Evolutionary conservation across 1,140 invertebrate genomes (phyloP).

Genomic region (Orius insidiosus): DNA sequence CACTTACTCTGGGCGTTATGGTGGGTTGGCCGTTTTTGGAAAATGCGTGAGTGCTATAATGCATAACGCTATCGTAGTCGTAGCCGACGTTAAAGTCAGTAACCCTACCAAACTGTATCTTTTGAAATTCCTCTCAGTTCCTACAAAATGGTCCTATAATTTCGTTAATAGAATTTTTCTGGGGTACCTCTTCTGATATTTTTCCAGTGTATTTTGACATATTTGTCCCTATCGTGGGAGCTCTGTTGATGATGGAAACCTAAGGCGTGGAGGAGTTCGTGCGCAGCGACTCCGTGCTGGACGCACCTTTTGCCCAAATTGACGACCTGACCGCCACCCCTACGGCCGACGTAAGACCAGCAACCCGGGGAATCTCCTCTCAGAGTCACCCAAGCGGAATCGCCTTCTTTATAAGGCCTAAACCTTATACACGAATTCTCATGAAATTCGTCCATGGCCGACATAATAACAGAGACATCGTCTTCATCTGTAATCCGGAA

Average conservation of each 20-base stretch:
- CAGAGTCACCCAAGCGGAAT: constrained; percentile 33
- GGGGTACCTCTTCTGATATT: constrained; percentile 33
- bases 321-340: constrained; percentile 36
- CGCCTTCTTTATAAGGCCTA: constrained; percentile 33
- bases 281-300: constrained; percentile 37
- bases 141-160: constrained; percentile 25
- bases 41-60: constrained; percentile 61
- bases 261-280: constrained; percentile 45
- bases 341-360: constrained; percentile 35
- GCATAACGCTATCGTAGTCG: constrained; percentile 69
- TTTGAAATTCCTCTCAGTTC: constrained; percentile 46
- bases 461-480: constrained; percentile 28
- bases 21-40: constrained; percentile 52
- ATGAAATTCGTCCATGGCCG: constrained; percentile 35
- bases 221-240: constrained; percentile 42
- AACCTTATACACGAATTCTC: constrained; percentile 41
- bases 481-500: constrained; percentile 25
- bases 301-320: constrained; percentile 37
- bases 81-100: constrained; percentile 27
- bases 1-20: constrained; percentile 41
- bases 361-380: constrained; percentile 28
- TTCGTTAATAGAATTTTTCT: constrained; percentile 16
- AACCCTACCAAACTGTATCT: constrained; percentile 32
- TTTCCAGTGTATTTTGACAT: constrained; percentile 38
- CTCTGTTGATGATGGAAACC: constrained; percentile 55